A percentile compares a stretch with the other conserved stretches of the same genome.
Evolutionary conservation across 2,888 invertebrate species (phyloP).

Genomic region (Actias luna): DNA sequence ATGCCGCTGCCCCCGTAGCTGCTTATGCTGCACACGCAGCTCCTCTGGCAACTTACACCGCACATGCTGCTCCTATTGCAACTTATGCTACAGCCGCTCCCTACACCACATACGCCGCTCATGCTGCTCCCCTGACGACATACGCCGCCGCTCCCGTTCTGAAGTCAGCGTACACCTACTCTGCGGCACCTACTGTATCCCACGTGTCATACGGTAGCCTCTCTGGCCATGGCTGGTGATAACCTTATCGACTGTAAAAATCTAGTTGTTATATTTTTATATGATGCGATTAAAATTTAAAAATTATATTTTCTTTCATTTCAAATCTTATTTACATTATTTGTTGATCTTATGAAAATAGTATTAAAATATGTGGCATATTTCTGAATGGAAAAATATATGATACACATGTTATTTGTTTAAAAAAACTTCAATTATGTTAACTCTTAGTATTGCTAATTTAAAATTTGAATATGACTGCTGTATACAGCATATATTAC

Average conservation of each 20-base stretch:
- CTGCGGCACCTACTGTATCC: conserved; percentile 82
- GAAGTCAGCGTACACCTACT: conserved; percentile 74
- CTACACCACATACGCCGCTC: conserved; percentile 42
- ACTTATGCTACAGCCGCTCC: conserved; percentile 45
- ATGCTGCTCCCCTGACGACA: conserved; percentile 41
- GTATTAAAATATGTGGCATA: neutral
- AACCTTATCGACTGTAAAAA: conserved; percentile 49
- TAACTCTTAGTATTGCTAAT: neutral
- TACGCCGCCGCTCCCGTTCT: conserved; percentile 53
- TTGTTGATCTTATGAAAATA: neutral
- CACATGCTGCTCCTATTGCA: conserved; percentile 54
- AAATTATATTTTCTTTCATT: conserved; percentile 1
- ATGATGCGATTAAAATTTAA: conserved; percentile 60
- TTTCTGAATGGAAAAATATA: neutral
- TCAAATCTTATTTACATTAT: neutral
- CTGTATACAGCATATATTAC: neutral
- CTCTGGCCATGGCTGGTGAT: conserved; percentile 84
- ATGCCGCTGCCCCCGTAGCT: conserved; percentile 39
- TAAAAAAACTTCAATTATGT: neutral
- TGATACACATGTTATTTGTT: neutral
- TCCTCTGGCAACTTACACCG: conserved; percentile 46
- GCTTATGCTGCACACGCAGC: conserved; percentile 35
- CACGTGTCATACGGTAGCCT: conserved; percentile 85
- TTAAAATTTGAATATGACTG: neutral
- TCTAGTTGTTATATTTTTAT: conserved; percentile 65